Percentiles rank a stretch among this genome's conserved stretches.
Conservation (phyloP, 2,888 invertebrate genomes). For the Spicauda simplicius region DNA sequence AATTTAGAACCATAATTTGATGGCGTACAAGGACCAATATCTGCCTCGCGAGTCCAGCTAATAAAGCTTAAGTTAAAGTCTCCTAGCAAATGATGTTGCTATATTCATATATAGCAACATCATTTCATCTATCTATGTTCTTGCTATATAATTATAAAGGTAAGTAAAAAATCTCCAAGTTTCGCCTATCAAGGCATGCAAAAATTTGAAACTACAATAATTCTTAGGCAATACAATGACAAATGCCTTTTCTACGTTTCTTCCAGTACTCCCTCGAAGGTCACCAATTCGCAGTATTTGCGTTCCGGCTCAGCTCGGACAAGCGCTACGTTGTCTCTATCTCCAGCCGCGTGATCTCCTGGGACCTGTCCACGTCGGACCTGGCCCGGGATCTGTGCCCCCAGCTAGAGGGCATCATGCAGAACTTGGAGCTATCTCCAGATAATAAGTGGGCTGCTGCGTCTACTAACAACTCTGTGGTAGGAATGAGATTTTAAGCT, state of each 20-base stretch:
- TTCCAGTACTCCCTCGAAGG: conserved; percentile 97
- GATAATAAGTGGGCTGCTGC: conserved; percentile 98
- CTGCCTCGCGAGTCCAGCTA: too few species aligned
- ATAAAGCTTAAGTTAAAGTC: too few species aligned
- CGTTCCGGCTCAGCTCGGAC: conserved; percentile 95
- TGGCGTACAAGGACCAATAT: too few species aligned
- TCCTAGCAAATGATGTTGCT: too few species aligned
- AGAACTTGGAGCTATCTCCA: conserved; percentile 94
- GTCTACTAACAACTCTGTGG: conserved; percentile 97
- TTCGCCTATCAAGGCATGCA: too few species aligned
- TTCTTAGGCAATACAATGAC: too few species aligned
- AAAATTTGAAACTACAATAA: too few species aligned
- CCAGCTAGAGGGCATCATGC: conserved; percentile 97
- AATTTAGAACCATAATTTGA: too few species aligned
- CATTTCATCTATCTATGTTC: too few species aligned
- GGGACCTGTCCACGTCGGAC: conserved; percentile 98
- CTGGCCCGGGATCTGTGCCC: conserved; percentile 96
- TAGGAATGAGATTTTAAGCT: conserved; percentile 50
- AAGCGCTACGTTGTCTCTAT: conserved; percentile 97
- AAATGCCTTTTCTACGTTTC: background rate
- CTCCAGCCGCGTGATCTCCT: conserved; percentile 98
- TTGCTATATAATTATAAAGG: too few species aligned
- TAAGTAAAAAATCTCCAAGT: too few species aligned
- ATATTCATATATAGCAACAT: too few species aligned
- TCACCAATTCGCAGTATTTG: conserved; percentile 98